phyloP scores from a whole-genome alignment of 2,113 vertebrate species.

The Otis tarda region DNA sequence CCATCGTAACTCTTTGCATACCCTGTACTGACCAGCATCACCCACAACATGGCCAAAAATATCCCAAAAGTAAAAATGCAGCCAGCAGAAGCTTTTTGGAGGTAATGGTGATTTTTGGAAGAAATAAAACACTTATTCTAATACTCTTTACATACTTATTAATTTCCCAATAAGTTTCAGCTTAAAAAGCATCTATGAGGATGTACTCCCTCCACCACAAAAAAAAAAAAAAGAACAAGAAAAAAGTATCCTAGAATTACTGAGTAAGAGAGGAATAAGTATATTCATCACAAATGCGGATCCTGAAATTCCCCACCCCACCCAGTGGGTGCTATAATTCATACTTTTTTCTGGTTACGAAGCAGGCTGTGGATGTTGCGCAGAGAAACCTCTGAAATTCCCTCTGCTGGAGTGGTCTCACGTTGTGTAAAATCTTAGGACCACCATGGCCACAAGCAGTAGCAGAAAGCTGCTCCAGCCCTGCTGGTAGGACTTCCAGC shows the following conservation, averaged over 20 bases:
- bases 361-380: neutral
- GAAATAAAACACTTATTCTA: neutral
- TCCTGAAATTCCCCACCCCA: neutral
- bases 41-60: neutral
- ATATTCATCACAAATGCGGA: neutral
- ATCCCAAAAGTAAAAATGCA: neutral
- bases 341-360: neutral
- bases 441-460: neutral
- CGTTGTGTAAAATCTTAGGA: rapidly evolving
- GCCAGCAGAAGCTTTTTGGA: neutral
- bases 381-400: neutral
- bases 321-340: neutral
- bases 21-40: neutral
- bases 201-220: neutral
- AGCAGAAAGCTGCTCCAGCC: neutral
- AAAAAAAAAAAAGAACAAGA: neutral
- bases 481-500: neutral
- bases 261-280: neutral
- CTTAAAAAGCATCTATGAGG: neutral
- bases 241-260: neutral
- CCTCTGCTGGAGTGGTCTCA: neutral
- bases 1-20: neutral
- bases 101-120: neutral
- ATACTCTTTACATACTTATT: neutral
- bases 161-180: neutral